Conservation (phyloP, 2,797 vertebrate genomes). For the Podarcis lilfordi region DNA sequence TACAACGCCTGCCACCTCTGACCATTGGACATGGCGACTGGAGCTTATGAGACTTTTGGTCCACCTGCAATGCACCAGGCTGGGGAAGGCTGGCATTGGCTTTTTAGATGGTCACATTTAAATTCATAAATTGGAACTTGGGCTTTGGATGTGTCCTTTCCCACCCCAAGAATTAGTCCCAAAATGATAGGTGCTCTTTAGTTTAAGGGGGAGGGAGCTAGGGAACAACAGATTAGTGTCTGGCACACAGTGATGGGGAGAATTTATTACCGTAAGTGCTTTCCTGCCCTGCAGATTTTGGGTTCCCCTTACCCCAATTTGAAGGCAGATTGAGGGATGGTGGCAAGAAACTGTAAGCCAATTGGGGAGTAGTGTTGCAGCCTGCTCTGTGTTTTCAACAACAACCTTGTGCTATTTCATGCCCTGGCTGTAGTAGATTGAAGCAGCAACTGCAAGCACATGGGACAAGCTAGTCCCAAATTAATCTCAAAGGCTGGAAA, state of each 20-base stretch:
- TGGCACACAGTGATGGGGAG: too few relatives aligned
- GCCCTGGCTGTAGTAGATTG: background rate
- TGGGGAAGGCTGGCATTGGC: background rate
- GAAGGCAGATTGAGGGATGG: too few relatives aligned
- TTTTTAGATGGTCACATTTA: too few relatives aligned
- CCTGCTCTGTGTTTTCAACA: background rate
- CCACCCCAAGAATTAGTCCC: background rate
- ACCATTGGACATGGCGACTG: background rate
- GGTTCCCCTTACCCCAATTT: background rate
- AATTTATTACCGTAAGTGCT: background rate
- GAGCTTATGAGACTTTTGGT: background rate
- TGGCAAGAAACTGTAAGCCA: too few relatives aligned
- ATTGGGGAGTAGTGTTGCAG: background rate
- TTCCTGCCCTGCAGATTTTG: background rate
- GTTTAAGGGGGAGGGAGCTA: too few relatives aligned
- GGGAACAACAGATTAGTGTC: too few relatives aligned
- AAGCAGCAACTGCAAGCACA: background rate
- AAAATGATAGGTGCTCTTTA: background rate
- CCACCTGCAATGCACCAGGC: background rate
- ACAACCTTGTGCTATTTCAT: too few relatives aligned
- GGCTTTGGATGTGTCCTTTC: background rate
- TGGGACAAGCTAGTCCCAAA: background rate
- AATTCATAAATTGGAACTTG: background rate
- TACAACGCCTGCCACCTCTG: background rate
- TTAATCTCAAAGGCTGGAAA: slow-evolving; percentile 22